Percentiles rank a stretch among this genome's conserved stretches.
Evolutionary conservation across 2,888 invertebrate genomes (phyloP).

Genomic region (Osmoderma eremita): DNA sequence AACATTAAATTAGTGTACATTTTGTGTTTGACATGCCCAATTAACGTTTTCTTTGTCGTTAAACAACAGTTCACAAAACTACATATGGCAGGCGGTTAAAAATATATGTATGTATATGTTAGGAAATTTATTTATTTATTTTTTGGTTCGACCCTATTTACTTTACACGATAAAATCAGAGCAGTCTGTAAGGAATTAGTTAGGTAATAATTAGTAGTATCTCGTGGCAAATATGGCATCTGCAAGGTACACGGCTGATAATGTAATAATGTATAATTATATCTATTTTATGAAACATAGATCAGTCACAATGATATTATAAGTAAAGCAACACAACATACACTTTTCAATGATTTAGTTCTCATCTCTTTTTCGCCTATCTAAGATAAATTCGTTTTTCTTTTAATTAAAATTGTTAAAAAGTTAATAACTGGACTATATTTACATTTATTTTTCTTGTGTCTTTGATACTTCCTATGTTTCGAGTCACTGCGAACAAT

Average conservation of each 20-base stretch:
- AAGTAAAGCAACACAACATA: conserved; percentile 65
- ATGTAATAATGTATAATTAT: conserved; percentile 50
- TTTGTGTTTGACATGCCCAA: conserved; percentile 46
- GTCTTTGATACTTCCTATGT: conserved; percentile 51
- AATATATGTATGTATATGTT: conserved; percentile 51
- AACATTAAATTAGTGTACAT: conserved; percentile 62
- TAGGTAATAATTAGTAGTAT: conserved; percentile 30
- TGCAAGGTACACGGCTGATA: conserved; percentile 64
- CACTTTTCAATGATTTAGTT: conserved; percentile 58
- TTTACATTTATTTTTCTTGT: conserved; percentile 60
- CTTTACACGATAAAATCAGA: conserved; percentile 43
- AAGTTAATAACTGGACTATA: conserved; percentile 66
- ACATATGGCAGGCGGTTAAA: conserved; percentile 58
- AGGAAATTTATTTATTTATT: conserved; percentile 23
- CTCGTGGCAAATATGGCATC: conserved; percentile 49
- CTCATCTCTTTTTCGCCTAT: conserved; percentile 58
- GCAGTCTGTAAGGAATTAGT: conserved; percentile 40
- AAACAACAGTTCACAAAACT: conserved; percentile 59
- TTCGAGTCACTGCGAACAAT: conserved; percentile 26
- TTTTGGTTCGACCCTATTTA: conserved; percentile 40
- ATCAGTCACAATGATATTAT: conserved; percentile 63
- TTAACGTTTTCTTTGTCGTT: conserved; percentile 22
- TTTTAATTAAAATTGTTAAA: conserved; percentile 64
- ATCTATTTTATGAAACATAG: conserved; percentile 58
- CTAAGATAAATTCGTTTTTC: conserved; percentile 66